Conservation (phyloP, 2,113 vertebrate species). For the Grammomys surdaster region DNA sequence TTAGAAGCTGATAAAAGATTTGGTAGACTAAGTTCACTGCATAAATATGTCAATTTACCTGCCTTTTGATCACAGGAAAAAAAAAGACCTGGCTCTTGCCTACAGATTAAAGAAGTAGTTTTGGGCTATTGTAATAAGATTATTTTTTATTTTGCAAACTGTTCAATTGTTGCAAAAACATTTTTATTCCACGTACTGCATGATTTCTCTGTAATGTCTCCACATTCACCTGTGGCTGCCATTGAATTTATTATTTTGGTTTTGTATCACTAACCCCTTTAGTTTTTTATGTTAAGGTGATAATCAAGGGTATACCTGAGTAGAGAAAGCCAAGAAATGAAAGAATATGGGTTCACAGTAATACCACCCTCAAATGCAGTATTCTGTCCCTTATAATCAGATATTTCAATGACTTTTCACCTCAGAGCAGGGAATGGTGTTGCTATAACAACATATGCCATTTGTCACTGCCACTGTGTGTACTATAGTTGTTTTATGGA, state of each 20-base stretch:
- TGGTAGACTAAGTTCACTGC: neutral
- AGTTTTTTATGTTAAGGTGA: neutral
- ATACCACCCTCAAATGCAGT: neutral
- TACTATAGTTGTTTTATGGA: constrained; percentile 7
- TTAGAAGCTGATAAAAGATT: neutral
- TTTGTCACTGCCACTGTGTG: neutral
- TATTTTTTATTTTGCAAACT: neutral
- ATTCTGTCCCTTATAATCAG: neutral
- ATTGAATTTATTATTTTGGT: neutral
- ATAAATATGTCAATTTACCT: neutral
- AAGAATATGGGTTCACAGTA: neutral
- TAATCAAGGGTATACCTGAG: neutral
- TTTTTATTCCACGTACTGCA: neutral
- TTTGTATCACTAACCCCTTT: neutral
- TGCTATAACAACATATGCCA: neutral
- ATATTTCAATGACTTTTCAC: neutral
- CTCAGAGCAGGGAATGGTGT: neutral
- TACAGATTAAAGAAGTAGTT: neutral
- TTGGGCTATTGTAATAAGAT: constrained; percentile 1
- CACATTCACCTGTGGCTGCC: neutral
- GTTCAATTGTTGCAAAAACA: neutral
- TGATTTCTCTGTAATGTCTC: neutral
- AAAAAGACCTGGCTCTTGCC: neutral
- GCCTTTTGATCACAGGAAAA: neutral
- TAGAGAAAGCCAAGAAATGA: neutral